Base-by-base conservation (phyloP, 2,888 invertebrate species). In the Stenurella melanura region DNA sequence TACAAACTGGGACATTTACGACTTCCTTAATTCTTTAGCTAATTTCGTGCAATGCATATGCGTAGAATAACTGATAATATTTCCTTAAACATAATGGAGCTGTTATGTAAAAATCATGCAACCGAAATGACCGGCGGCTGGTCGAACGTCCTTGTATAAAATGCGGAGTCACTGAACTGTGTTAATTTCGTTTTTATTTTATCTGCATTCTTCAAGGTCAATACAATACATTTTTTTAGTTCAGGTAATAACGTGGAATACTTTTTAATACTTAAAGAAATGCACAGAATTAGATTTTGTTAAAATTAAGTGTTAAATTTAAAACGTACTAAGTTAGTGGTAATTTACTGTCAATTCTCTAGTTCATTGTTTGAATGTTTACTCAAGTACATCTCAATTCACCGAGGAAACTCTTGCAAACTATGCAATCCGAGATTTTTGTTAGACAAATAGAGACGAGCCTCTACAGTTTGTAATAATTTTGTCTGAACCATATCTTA, bases 141-240 rank as follows among this genome's bases (percentile, higher is more conserved):
- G 57, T 26, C 70, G 64, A 75, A 76, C 83, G 83, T 81, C 83
- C 83, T 83, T 83, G 82, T 81, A 70, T 79, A 78, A 81, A 82
- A 83, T 83, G 83, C 79, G 79, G 76, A 82, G 83, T 81, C 83
- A 78, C 78, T 81, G 82, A 82, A 83, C 82, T 83, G 81, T 79
- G 61, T 61, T 54, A 72, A 72, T 21, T 60, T 50, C 30, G 54
- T 54, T 61, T 61, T 63, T 72, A 30, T 67, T 26, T 38, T 38
- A 38, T 54, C 54, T 72, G 72, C 63, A 72, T 61, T 26, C 50
- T 38, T 30, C 72, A 72, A 72, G 72, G 72, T 63, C 54, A 56
- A 17, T 17, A 70, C 18, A 72, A 61, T 21, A 30, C 18, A 58
- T 58, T 70, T 66, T 34, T 58, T 70, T 70, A 58, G 69, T 18